phyloP scores from a whole-genome alignment of 1,140 invertebrate genomes.

The Lucilia sericata region DNA sequence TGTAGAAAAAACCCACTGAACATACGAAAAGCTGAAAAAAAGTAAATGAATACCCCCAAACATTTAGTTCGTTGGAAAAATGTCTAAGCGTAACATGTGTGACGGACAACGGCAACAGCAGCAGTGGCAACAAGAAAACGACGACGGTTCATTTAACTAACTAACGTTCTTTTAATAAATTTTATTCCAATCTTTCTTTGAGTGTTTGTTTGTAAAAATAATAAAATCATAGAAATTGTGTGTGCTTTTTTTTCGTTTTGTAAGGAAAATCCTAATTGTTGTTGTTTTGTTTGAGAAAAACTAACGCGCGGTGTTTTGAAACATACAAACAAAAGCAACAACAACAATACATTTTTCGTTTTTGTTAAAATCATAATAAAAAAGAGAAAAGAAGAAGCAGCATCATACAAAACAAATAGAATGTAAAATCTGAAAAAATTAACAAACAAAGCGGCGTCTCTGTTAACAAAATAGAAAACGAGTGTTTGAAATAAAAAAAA shows the following conservation, averaged over 20 bases:
- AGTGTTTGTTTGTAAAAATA: background rate
- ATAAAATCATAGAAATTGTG: background rate
- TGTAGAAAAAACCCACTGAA: background rate
- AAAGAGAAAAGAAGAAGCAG: background rate
- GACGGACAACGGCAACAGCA: background rate
- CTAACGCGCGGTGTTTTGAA: background rate
- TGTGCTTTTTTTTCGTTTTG: background rate
- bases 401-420: background rate
- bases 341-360: background rate
- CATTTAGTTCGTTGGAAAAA: conserved; percentile 20
- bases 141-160: background rate
- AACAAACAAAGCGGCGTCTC: conserved; percentile 3
- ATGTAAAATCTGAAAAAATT: background rate
- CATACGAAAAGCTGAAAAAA: background rate
- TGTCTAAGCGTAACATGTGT: conserved; percentile 23
- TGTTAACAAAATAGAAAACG: background rate
- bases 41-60: conserved; percentile 8
- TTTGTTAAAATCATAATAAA: background rate
- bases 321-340: background rate
- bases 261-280: background rate
- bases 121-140: background rate
- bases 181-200: background rate
- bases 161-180: background rate
- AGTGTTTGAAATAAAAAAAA: background rate
- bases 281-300: conserved; percentile 11